Percentiles rank a stretch among this genome's conserved stretches.
These are phyloP conservation scores for Hucho hucho DNA, from an alignment of 2,113 vertebrate genomes.

Conservation along the genomic window DNA sequence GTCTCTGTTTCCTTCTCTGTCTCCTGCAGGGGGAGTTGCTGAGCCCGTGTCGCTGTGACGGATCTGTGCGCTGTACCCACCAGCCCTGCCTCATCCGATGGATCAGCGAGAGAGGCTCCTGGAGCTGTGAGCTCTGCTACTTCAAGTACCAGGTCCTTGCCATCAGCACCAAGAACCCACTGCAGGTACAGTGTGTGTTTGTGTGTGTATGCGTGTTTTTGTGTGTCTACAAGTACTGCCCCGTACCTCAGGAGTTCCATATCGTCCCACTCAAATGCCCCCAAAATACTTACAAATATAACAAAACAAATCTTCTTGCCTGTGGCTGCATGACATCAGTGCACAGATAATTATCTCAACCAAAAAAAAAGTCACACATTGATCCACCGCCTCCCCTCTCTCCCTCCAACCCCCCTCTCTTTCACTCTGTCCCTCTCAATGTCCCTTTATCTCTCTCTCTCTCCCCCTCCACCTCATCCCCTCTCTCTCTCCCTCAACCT, in stretches of 20 bases:
- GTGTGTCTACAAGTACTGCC: neutral
- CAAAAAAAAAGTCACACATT: too few relatives aligned
- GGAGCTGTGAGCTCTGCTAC: conserved; percentile 87
- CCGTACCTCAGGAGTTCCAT: neutral
- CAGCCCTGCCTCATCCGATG: conserved; percentile 87
- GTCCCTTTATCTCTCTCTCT: too few relatives aligned
- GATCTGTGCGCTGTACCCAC: conserved; percentile 85
- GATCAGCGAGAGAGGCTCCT: conserved; percentile 87
- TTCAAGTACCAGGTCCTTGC: conserved; percentile 87
- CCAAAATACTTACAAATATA: too few relatives aligned
- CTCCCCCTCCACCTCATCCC: too few relatives aligned
- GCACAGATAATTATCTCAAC: neutral
- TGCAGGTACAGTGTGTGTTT: conserved; percentile 72
- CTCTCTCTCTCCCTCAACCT: neutral
- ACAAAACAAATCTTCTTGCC: neutral
- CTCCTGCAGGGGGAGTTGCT: conserved; percentile 81
- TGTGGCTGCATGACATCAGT: neutral
- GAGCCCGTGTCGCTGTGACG: conserved; percentile 83
- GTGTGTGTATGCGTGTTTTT: neutral
- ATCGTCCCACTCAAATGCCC: too few relatives aligned
- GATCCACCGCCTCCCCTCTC: neutral
- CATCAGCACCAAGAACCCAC: conserved; percentile 85
- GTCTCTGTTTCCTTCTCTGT: conserved; percentile 13
- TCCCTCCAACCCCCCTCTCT: too few relatives aligned
- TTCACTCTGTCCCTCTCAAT: too few relatives aligned